Conservation (phyloP, 2,888 invertebrate genomes). For the Drosophila dives region DNA sequence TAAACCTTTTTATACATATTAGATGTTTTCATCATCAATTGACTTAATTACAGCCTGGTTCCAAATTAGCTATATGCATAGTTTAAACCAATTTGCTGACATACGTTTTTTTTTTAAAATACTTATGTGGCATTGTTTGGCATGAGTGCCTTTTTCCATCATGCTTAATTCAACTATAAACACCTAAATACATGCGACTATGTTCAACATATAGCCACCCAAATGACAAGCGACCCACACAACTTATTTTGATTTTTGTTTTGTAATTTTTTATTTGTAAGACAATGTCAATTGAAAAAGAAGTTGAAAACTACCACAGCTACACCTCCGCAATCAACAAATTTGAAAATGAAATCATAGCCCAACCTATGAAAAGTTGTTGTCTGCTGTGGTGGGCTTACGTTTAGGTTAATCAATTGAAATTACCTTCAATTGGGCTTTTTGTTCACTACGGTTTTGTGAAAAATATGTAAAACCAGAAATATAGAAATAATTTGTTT, state of each 20-base stretch:
- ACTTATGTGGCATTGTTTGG: slow-evolving; percentile 24
- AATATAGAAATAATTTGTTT: slow-evolving; percentile 51
- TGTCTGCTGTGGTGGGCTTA: slow-evolving; percentile 52
- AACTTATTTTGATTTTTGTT: slow-evolving; percentile 14
- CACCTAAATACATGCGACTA: slow-evolving; percentile 75
- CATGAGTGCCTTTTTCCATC: slow-evolving; percentile 58
- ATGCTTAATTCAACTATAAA: slow-evolving; percentile 76
- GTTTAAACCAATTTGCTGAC: slow-evolving; percentile 34
- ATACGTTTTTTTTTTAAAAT: slow-evolving; percentile 43
- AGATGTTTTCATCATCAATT: slow-evolving; percentile 25
- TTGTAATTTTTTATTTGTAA: slow-evolving; percentile 38
- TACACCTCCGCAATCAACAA: slow-evolving; percentile 54
- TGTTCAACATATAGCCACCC: slow-evolving; percentile 68
- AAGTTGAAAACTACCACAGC: slow-evolving; percentile 63
- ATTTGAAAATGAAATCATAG: slow-evolving; percentile 33
- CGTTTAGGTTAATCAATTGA: slow-evolving; percentile 75
- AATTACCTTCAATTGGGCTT: slow-evolving; percentile 77
- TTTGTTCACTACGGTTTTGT: slow-evolving; percentile 60
- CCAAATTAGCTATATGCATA: slow-evolving; percentile 36
- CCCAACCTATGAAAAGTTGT: slow-evolving; percentile 57
- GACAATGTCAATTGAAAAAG: slow-evolving; percentile 70
- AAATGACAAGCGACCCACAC: slow-evolving; percentile 61
- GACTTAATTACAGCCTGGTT: slow-evolving; percentile 33
- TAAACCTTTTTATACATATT: slow-evolving; percentile 29
- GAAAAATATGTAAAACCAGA: slow-evolving; percentile 39